Evolutionary conservation across 2,888 invertebrate species (phyloP).

Genomic region (Drosophila pseudotakahashii): DNA sequence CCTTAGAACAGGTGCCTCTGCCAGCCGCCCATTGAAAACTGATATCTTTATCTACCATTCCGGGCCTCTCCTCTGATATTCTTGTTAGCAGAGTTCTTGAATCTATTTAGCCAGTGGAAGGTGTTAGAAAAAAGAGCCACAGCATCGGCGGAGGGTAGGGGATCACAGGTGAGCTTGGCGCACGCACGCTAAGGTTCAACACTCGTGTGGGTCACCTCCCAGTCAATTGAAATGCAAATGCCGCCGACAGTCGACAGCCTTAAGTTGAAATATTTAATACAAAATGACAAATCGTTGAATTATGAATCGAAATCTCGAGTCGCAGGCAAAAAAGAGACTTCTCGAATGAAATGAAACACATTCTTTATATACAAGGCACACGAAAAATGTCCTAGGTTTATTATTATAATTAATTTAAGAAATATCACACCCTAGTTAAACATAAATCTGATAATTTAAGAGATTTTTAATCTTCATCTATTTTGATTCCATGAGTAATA

Average conservation of each 20-base stretch:
- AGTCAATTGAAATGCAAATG: constrained; percentile 77
- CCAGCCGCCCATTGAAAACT: constrained; percentile 47
- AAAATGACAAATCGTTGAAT: constrained; percentile 78
- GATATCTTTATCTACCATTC: constrained; percentile 67
- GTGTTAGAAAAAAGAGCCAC: constrained; percentile 58
- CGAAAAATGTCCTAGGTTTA: too few relatives aligned
- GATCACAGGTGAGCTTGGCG: constrained; percentile 52
- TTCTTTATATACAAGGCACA: constrained; percentile 14
- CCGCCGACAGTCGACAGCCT: constrained; percentile 27
- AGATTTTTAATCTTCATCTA: too few relatives aligned
- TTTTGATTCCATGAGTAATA: too few relatives aligned
- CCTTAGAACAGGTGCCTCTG: constrained; percentile 43
- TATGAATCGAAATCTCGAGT: constrained; percentile 57
- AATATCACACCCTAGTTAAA: not conserved
- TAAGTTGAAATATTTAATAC: constrained; percentile 70
- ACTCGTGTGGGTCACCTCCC: constrained; percentile 44
- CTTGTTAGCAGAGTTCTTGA: constrained; percentile 52
- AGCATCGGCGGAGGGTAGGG: not conserved
- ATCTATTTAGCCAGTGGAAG: constrained; percentile 57
- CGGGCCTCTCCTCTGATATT: constrained; percentile 19
- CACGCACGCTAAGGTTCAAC: constrained; percentile 76
- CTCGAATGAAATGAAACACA: constrained; percentile 12
- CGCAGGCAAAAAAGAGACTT: constrained; percentile 17
- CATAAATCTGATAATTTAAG: too few relatives aligned
- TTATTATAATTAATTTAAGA: too few relatives aligned